Base-by-base conservation (phyloP, 2,888 invertebrate genomes). In the Hanleya hanleyi region DNA sequence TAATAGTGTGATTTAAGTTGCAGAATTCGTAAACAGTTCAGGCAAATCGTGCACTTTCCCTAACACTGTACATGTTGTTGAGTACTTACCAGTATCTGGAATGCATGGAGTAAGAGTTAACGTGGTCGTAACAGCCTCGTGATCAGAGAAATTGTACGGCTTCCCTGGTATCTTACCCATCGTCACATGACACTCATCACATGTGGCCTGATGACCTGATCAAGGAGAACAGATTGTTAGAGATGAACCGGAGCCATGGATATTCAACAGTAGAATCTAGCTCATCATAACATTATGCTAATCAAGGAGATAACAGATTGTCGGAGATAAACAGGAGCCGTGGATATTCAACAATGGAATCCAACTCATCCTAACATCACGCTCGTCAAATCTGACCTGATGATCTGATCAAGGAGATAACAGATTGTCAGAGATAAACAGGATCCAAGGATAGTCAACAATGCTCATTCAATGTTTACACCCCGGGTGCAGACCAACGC, bases 61-160 rank as follows among this genome's bases (percentile, higher is more conserved):
- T 5, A 88, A 87, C 38, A 89, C 82, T 65, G 77, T 80, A 15
- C 85, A 84, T 79, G 87, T 81, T 1, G 85, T 83, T 26, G 86
- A 15, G n/a, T 1, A 1, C 5, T 57, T 57, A 57, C 61, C 61
- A 26, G 61, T 57, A 3, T 57, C 29, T 32, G 64, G 38, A 4
- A 32, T 18, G 15, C 12, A 29, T 22, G 35, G 35, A 15, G 35
- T 77, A 36, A 88, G 70, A 1, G 49, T 73, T 26, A 88, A 77
- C 18, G 64, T 77, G 26, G 87, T 88, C 18, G 76, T 77, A 2
- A 90, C 86, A 4, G 84, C 89, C 76, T 90, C 88, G 74, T 90
- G 90, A 74, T 90, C 90, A 29, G 90, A 90, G 74, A 83, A 90
- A 65, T 82, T 84, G 67, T 84, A 85, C 0, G 74, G 50, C 68